phyloP scores from a whole-genome alignment of 1,140 invertebrate genomes.

The Drosophila baimaii region DNA sequence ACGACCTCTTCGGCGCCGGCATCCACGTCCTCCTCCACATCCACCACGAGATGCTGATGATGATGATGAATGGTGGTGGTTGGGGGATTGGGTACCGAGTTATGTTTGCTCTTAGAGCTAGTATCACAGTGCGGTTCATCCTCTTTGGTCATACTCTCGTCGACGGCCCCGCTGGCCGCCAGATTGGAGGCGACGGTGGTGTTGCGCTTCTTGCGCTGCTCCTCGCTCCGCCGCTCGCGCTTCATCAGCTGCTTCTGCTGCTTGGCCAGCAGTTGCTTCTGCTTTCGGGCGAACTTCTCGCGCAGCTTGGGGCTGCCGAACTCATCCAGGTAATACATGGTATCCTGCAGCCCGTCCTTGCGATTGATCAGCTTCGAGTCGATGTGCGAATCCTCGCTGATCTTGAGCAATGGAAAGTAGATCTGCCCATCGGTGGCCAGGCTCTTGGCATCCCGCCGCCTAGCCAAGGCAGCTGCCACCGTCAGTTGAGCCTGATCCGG shows the following conservation, averaged over 20 bases:
- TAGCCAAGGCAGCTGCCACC: slow-evolving; percentile 55
- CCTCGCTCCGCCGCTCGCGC: slow-evolving; percentile 67
- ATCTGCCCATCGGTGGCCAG: slow-evolving; percentile 77
- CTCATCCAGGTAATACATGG: slow-evolving; percentile 84
- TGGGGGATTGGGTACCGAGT: slow-evolving; percentile 23
- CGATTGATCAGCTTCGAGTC: slow-evolving; percentile 82
- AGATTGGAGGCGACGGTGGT: slow-evolving; percentile 75
- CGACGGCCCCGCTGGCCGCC: slow-evolving; percentile 63
- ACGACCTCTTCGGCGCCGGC: slow-evolving; percentile 13
- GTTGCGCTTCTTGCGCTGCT: slow-evolving; percentile 76
- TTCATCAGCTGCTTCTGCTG: slow-evolving; percentile 68
- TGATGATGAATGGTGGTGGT: slow-evolving; percentile 14
- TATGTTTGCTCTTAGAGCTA: slow-evolving; percentile 37
- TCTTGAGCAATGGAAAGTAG: slow-evolving; percentile 77
- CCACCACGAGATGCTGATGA: slow-evolving; percentile 10
- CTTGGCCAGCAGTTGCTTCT: slow-evolving; percentile 71
- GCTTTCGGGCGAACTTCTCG: slow-evolving; percentile 80
- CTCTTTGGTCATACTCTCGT: slow-evolving; percentile 58
- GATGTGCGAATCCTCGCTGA: slow-evolving; percentile 77
- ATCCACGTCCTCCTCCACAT: slow-evolving; percentile 36
- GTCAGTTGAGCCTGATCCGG: slow-evolving; percentile 56
- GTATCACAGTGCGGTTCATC: slow-evolving; percentile 57
- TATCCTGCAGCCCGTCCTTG: slow-evolving; percentile 82
- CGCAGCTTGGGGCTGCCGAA: slow-evolving; percentile 82
- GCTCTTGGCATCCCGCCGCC: slow-evolving; percentile 55